These are phyloP conservation scores for Temnothorax longispinosus DNA, from an alignment of 1,140 invertebrate genomes.

Conservation along the genomic window DNA sequence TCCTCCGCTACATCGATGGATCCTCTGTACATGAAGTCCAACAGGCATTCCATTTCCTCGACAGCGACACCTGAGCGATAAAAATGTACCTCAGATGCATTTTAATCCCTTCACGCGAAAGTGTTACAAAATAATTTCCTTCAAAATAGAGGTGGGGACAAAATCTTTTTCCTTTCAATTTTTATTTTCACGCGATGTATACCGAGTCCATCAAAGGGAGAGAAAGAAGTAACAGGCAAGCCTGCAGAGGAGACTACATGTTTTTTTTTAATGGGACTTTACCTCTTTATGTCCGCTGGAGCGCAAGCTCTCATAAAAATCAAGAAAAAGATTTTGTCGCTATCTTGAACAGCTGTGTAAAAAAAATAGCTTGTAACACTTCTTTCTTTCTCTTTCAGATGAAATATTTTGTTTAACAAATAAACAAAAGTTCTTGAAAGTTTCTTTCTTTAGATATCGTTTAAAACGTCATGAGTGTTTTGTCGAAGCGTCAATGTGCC, in stretches of 20 bases:
- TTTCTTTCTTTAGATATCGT: not conserved
- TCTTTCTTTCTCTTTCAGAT: not conserved
- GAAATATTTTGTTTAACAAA: not conserved
- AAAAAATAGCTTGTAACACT: not conserved
- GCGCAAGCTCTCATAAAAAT: not conserved
- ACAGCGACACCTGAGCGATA: conserved; percentile 85
- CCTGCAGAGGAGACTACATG: not conserved
- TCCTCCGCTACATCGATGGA: conserved; percentile 90
- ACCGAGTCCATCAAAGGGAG: not conserved
- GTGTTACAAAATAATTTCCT: not conserved
- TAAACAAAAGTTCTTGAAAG: not conserved
- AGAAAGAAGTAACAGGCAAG: not conserved
- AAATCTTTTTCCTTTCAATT: not conserved
- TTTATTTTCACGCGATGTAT: not conserved
- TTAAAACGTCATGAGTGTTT: not conserved
- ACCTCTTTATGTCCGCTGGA: not conserved
- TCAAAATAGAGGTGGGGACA: not conserved
- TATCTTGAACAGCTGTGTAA: not conserved
- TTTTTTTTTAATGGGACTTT: not conserved
- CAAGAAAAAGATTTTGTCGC: not conserved
- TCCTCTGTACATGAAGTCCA: conserved; percentile 91
- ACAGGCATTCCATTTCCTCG: conserved; percentile 89
- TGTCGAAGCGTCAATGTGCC: not conserved
- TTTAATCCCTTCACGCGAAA: not conserved
- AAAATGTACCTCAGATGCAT: not conserved